A percentile compares a stretch with the other conserved stretches of the same genome.
Conservation (phyloP, 2,888 invertebrate genomes). For the Heliconius ismenius region DNA sequence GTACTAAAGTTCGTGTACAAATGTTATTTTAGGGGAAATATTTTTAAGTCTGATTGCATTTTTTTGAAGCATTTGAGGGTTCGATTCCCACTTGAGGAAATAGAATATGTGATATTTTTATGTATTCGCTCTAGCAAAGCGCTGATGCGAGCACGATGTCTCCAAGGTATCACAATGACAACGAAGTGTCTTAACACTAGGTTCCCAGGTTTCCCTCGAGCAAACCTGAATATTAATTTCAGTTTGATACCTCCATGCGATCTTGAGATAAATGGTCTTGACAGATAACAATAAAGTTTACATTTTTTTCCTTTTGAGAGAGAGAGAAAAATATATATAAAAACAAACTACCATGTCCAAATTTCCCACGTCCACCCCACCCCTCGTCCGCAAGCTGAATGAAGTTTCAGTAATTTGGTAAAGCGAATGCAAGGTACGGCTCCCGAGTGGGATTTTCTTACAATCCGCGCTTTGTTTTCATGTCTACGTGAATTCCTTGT, state of each 20-base stretch:
- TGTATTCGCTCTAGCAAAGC: too few relatives aligned
- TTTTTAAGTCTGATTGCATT: neutral
- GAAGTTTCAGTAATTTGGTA: slow-evolving; percentile 81
- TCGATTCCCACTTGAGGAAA: neutral
- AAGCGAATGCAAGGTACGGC: slow-evolving; percentile 79
- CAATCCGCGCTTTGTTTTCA: slow-evolving; percentile 77
- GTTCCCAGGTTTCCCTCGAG: neutral
- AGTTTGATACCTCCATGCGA: too few relatives aligned
- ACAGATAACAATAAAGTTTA: too few relatives aligned
- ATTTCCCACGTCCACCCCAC: slow-evolving; percentile 45
- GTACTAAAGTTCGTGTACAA: slow-evolving; percentile 43
- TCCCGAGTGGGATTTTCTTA: slow-evolving; percentile 76
- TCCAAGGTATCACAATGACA: too few relatives aligned
- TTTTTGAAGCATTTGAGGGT: neutral
- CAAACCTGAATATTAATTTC: neutral
- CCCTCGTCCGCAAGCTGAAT: slow-evolving; percentile 74
- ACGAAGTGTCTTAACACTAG: neutral
- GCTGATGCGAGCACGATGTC: too few relatives aligned
- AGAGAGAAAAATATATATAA: neutral
- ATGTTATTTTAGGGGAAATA: neutral
- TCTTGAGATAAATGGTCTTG: too few relatives aligned
- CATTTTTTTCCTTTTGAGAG: neutral
- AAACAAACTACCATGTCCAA: slow-evolving; percentile 27
- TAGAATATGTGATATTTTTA: neutral
- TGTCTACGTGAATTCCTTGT: slow-evolving; percentile 60